A percentile compares a stretch with the other conserved stretches of the same genome.
These are phyloP conservation scores for Alligator mississippiensis DNA, from an alignment of 2,113 vertebrate species.

Conservation along the genomic window DNA sequence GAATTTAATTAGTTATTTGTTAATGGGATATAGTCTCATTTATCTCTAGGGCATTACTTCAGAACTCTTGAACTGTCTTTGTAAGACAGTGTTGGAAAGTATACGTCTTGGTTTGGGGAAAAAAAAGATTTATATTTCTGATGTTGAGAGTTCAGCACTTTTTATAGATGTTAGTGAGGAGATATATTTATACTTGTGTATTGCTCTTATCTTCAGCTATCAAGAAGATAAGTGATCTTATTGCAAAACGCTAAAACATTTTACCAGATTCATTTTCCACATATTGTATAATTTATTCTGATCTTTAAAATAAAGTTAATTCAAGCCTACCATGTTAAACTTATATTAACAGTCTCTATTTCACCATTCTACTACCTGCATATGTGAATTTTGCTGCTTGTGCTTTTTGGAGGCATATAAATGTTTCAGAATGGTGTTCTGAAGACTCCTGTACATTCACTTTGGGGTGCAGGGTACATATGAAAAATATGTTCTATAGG, in stretches of 20 bases:
- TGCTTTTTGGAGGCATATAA: neutral
- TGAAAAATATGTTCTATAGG: fast-evolving
- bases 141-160: neutral
- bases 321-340: constrained; percentile 46
- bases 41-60: neutral
- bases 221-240: neutral
- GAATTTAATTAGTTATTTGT: neutral
- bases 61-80: neutral
- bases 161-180: neutral
- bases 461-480: neutral
- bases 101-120: neutral
- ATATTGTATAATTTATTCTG: neutral
- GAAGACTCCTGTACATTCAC: neutral
- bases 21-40: neutral
- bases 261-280: neutral
- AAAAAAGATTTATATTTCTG: neutral
- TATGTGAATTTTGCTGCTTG: constrained; percentile 44
- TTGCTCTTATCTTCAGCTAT: neutral
- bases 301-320: constrained; percentile 3
- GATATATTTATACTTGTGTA: neutral
- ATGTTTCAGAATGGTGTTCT: neutral
- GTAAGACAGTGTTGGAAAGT: fast-evolving
- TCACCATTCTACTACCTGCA: constrained; percentile 42
- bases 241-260: fast-evolving
- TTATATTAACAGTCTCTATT: constrained; percentile 29